These are phyloP conservation scores for Seriola rivoliana DNA, from an alignment of 2,113 vertebrate genomes.

Conservation along the genomic window DNA sequence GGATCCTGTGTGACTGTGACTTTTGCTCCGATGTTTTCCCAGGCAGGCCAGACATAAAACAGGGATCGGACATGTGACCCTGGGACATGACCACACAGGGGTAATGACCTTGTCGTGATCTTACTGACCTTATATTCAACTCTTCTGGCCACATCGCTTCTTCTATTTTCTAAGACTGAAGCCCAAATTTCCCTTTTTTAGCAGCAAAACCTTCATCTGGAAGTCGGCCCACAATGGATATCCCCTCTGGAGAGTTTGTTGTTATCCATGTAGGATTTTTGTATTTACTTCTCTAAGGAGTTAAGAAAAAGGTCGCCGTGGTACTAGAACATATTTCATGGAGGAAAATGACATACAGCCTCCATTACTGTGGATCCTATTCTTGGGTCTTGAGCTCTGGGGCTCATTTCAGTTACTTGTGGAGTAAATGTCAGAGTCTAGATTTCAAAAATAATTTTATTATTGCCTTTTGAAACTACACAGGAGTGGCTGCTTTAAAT, in stretches of 20 bases:
- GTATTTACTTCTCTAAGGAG: background rate
- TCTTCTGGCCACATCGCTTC: constrained; percentile 19
- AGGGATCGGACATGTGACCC: constrained; percentile 55
- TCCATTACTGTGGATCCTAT: background rate
- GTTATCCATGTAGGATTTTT: background rate
- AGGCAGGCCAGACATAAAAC: constrained; percentile 42
- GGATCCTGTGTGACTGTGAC: constrained; percentile 55
- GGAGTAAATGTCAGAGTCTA: background rate
- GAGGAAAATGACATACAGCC: background rate
- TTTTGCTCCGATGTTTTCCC: constrained; percentile 54
- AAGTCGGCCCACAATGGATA: background rate
- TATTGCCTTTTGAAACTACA: background rate
- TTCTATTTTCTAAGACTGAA: background rate
- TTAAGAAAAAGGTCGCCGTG: constrained; percentile 6
- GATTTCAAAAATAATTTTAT: background rate
- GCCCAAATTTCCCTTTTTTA: constrained; percentile 29
- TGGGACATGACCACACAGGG: constrained; percentile 46
- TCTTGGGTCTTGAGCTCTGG: background rate
- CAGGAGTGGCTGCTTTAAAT: background rate
- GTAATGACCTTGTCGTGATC: constrained; percentile 10
- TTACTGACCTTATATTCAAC: constrained; percentile 15
- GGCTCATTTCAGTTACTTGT: background rate
- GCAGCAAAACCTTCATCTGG: background rate
- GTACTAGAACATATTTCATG: background rate
- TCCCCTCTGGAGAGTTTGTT: background rate